Conservation (phyloP, 2,797 vertebrate species). For the Melanotaenia boesemani region DNA sequence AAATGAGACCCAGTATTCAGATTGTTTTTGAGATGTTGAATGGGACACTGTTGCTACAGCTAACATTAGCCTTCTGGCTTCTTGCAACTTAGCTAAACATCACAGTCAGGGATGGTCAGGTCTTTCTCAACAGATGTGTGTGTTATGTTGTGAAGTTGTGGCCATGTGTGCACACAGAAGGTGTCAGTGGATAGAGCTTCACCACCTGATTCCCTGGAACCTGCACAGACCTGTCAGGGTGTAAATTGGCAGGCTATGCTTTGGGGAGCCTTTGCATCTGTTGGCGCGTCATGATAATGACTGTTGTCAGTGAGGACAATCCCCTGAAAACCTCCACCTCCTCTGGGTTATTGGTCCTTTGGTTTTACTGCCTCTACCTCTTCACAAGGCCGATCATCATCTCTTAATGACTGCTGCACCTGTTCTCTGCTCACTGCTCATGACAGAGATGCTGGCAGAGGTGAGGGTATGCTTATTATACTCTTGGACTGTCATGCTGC, state of each 20-base stretch:
- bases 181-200: conserved; percentile 29
- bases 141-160: not conserved
- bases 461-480: not conserved
- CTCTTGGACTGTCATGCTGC: not conserved
- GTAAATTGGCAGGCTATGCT: conserved; percentile 71
- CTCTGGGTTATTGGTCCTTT: conserved; percentile 46
- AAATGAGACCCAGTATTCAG: too few species aligned
- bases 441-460: not conserved
- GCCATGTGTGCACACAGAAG: conserved; percentile 18
- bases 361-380: conserved; percentile 39
- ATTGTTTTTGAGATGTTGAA: too few species aligned
- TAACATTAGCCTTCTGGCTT: too few species aligned
- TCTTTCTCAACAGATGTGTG: not conserved
- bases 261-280: conserved; percentile 54
- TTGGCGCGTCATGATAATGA: conserved; percentile 52
- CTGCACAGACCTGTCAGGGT: conserved; percentile 64
- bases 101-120: too few species aligned
- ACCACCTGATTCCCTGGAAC: conserved; percentile 47
- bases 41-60: too few species aligned
- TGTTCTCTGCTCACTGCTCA: conserved; percentile 15
- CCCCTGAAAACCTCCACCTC: not conserved
- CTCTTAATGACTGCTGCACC: conserved; percentile 29
- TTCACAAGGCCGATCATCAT: conserved; percentile 22
- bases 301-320: conserved; percentile 46
- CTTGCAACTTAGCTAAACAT: too few species aligned